Conservation (phyloP, 2,888 invertebrate genomes). For the Smittia sp. region DNA sequence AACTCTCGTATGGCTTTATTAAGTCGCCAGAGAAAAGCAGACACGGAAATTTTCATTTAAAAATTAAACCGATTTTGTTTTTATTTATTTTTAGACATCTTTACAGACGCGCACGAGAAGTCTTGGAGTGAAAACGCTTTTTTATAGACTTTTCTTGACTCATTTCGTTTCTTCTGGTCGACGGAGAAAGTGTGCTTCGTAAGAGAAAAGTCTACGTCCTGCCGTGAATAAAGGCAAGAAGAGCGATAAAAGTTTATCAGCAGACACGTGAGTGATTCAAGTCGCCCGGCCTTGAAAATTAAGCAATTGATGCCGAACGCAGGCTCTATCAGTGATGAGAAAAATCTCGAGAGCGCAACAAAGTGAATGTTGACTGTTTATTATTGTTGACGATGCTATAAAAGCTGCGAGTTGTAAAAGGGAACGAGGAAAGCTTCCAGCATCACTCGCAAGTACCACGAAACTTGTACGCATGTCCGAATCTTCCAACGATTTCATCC, state of each 20-base stretch:
- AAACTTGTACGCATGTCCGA: conserved; percentile 27
- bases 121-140: conserved; percentile 3
- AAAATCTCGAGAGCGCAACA: conserved; percentile 2
- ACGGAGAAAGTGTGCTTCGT: background rate
- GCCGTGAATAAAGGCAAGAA: background rate
- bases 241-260: background rate
- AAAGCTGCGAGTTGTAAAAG: conserved; percentile 21
- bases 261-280: background rate
- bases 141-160: background rate
- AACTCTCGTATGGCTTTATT: conserved; percentile 7
- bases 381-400: conserved; percentile 39
- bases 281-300: background rate
- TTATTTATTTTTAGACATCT: conserved; percentile 40
- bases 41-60: conserved; percentile 41
- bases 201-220: background rate
- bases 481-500: conserved; percentile 37
- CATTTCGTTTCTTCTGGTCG: background rate
- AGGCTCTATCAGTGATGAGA: background rate
- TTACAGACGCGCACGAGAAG: conserved; percentile 6
- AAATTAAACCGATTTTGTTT: conserved; percentile 34
- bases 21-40: conserved; percentile 30
- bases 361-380: conserved; percentile 37
- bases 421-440: conserved; percentile 24
- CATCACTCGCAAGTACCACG: conserved; percentile 30
- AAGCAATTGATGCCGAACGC: background rate